Conservation (phyloP, 2,113 vertebrate species). For the Pluvialis apricaria region DNA sequence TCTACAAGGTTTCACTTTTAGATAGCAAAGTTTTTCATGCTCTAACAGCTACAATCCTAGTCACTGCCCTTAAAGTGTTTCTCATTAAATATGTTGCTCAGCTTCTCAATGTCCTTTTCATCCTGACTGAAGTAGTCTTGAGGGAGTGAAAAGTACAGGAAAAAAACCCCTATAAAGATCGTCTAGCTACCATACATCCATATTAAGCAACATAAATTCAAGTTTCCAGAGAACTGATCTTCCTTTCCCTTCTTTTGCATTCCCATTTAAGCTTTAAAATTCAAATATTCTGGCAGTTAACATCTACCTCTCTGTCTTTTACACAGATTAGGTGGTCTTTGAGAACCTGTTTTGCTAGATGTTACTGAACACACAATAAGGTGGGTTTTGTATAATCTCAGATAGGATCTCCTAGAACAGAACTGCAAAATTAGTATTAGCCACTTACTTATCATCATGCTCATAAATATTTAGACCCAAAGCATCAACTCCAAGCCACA, state of each 20-base stretch:
- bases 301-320: neutral
- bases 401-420: neutral
- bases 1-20: neutral
- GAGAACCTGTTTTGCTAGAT: neutral
- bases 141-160: neutral
- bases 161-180: neutral
- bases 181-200: neutral
- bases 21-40: neutral
- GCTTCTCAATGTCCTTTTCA: neutral
- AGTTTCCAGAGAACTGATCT: neutral
- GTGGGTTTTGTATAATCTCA: neutral
- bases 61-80: neutral
- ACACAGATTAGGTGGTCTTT: neutral
- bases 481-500: constrained; percentile 96
- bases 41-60: neutral
- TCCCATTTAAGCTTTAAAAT: neutral
- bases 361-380: neutral
- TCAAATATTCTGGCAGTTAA: neutral
- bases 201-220: neutral
- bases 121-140: neutral
- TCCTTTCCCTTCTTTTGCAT: neutral
- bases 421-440: neutral
- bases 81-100: neutral
- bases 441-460: constrained; percentile 92
- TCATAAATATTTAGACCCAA: constrained; percentile 98